phyloP scores from a whole-genome alignment of 2,113 vertebrate species.

The Tursiops truncatus region DNA sequence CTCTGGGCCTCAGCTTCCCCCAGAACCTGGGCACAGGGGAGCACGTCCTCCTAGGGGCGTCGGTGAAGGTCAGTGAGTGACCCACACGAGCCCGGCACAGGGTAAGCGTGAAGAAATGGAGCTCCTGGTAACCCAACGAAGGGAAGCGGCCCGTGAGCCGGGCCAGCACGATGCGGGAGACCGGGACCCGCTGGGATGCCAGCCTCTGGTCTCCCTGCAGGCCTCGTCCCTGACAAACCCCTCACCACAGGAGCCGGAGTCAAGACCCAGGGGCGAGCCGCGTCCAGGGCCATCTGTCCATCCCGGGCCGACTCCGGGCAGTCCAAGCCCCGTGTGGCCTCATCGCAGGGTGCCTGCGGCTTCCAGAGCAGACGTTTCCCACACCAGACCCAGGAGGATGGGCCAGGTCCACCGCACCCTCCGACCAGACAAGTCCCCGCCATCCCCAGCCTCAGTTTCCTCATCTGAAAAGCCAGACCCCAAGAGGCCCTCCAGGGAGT shows the following conservation, averaged over 20 bases:
- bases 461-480: background rate
- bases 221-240: accelerated
- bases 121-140: accelerated
- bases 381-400: accelerated
- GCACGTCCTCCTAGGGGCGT: accelerated
- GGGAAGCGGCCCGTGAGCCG: accelerated
- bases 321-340: accelerated
- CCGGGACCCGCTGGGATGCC: background rate
- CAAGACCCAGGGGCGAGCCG: accelerated
- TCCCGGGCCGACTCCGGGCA: background rate
- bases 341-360: background rate
- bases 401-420: accelerated
- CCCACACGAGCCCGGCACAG: accelerated
- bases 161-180: accelerated
- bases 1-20: background rate
- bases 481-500: too few species aligned
- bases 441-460: accelerated
- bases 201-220: accelerated
- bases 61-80: accelerated
- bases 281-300: accelerated
- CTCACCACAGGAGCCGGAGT: background rate
- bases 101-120: accelerated
- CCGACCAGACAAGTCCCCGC: background rate
- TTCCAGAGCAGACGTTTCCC: background rate
- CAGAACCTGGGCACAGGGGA: background rate